Conservation (phyloP, 1,140 invertebrate species). For the Venturia canescens region DNA sequence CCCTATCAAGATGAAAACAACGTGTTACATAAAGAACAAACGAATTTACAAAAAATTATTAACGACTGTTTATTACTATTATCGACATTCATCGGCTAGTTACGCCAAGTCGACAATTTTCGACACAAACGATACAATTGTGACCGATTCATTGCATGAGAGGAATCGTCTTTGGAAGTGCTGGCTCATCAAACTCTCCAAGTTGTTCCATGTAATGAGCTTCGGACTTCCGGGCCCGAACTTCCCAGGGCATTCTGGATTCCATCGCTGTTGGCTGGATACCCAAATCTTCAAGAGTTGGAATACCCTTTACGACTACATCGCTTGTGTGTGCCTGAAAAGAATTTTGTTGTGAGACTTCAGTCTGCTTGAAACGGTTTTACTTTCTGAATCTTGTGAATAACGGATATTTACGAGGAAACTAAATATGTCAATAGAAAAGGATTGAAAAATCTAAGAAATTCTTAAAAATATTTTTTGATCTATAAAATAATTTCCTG, state of each 20-base stretch:
- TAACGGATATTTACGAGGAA: too few species aligned
- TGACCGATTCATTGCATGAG: not conserved
- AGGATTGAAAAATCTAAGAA: too few species aligned
- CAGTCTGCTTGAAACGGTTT: not conserved
- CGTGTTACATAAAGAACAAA: not conserved
- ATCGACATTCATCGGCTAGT: not conserved
- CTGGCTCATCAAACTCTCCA: conserved; percentile 82
- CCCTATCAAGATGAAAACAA: not conserved
- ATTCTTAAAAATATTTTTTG: too few species aligned
- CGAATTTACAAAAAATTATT: not conserved
- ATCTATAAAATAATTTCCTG: too few species aligned
- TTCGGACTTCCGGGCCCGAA: conserved; percentile 81
- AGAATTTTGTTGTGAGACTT: conserved; percentile 6
- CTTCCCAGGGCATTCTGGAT: conserved; percentile 86
- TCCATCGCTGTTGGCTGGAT: conserved; percentile 86
- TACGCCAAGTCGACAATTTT: not conserved
- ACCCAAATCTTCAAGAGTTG: conserved; percentile 92
- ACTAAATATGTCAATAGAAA: too few species aligned
- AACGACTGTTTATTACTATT: conserved; percentile 3
- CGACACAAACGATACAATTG: too few species aligned
- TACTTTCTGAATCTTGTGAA: too few species aligned
- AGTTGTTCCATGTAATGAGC: conserved; percentile 85
- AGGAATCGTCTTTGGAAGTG: conserved; percentile 28
- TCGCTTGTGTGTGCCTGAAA: conserved; percentile 88
- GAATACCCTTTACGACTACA: conserved; percentile 79